Base-by-base conservation (phyloP, 2,797 vertebrate genomes). In the Chrysocyon brachyurus region DNA sequence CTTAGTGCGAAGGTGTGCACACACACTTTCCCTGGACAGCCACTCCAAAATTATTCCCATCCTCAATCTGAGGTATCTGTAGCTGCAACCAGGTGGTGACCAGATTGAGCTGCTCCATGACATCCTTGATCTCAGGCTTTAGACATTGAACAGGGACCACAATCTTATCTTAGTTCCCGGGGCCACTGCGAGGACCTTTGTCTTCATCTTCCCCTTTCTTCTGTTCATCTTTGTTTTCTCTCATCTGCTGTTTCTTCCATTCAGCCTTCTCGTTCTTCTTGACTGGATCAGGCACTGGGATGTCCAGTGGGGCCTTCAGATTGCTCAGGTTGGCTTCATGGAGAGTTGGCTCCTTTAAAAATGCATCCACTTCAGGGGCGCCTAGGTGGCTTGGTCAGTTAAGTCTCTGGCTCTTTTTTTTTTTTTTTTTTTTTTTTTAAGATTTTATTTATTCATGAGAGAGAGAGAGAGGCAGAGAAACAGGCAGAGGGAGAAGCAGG, bases 1-100 rank as follows among this genome's bases (percentile, higher is more conserved):
- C 98, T 99, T 99, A n/a, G 99, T 99, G 96, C 99, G 99, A 24
- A 99, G 99, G 95, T 96, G 97, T 97, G 99, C 99, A 92, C 99
- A 99, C 84, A 99, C 99, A 46, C 96, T 99, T 99, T 97, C 99
- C 99, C 99, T 99, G 99, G 26, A 99, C 99, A 4, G 99, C 99
- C 59, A 99, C 99, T 19, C 99, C 99, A 95, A 99, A 99, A 98
- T 99, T 99, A 98, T 99, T 99, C 0, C 99, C 99, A 46, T 99
- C 99, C 92, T 99, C 99, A 97, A 99, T 99, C 97, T 98, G 99
- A 21, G 99, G 99, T 88, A 99, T 99, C 97, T 99, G 99, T 46
- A 99, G 99, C 64, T 99, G 99, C 77, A 99, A 97, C 99, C 99
- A 99, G 98, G 99, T 99, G 3, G 99, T 99, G 92, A 99, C 99